Evolutionary conservation across 2,113 vertebrate genomes (phyloP).

Genomic region (Typhlomys cinereus): DNA sequence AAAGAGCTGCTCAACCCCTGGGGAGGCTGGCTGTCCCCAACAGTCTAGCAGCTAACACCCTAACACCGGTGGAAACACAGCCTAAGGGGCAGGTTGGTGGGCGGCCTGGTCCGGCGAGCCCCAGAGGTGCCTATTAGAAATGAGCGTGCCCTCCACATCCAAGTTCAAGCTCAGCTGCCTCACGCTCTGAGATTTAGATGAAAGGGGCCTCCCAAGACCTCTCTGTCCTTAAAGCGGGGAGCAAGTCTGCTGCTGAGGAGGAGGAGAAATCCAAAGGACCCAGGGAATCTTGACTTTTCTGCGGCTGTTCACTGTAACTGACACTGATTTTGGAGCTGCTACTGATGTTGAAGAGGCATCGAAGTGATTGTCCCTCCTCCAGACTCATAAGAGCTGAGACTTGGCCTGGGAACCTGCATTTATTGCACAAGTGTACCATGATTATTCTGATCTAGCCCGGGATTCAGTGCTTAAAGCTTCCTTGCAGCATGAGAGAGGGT

Average conservation of each 20-base stretch:
- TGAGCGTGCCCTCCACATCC: background rate
- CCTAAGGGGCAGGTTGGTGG: background rate
- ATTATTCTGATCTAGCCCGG: background rate
- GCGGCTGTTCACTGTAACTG: background rate
- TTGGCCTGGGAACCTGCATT: background rate
- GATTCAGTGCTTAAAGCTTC: background rate
- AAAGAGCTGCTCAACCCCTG: background rate
- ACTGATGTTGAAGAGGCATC: background rate
- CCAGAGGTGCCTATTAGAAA: conserved; percentile 11
- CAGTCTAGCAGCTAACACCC: background rate
- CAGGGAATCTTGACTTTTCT: background rate
- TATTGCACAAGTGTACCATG: background rate
- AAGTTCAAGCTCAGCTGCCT: conserved; percentile 38
- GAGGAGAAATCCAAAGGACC: background rate
- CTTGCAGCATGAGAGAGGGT: background rate
- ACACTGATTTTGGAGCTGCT: background rate
- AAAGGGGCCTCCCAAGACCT: background rate
- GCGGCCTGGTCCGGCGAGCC: background rate
- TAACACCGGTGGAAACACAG: background rate
- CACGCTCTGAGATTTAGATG: conserved; percentile 41
- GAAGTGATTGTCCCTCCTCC: background rate
- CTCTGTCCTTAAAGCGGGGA: background rate
- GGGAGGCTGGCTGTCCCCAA: background rate
- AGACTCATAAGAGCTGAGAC: background rate
- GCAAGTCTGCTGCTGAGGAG: background rate